A percentile compares a stretch with the other conserved stretches of the same genome.
phyloP scores from a whole-genome alignment of 2,797 vertebrate species.

The Megaceryle alcyon region DNA sequence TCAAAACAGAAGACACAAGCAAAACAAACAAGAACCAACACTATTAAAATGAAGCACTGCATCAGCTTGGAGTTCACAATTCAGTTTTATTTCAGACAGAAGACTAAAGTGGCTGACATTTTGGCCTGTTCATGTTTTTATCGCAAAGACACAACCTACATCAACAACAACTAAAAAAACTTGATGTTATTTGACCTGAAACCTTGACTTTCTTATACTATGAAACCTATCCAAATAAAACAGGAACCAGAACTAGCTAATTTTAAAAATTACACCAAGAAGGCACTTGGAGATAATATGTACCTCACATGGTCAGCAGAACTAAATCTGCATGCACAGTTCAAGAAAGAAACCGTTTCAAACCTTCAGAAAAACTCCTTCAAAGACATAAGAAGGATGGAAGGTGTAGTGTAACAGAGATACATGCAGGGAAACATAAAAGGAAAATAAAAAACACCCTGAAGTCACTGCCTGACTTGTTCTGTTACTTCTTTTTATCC shows the following conservation, averaged over 20 bases:
- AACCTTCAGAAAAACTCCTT: background rate
- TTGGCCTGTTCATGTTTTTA: constrained; percentile 42
- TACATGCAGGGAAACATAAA: constrained; percentile 3
- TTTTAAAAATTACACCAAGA: background rate
- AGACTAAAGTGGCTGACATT: constrained; percentile 51
- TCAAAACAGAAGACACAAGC: background rate
- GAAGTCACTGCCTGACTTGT: constrained; percentile 37
- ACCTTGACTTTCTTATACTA: background rate
- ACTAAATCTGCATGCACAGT: background rate
- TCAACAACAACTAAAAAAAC: background rate
- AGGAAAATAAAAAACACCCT: background rate
- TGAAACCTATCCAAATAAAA: background rate
- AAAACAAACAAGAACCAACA: constrained; percentile 23
- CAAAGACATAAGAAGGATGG: background rate
- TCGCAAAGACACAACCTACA: background rate
- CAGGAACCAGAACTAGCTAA: background rate
- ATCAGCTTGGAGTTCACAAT: constrained; percentile 41
- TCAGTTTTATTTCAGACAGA: constrained; percentile 57
- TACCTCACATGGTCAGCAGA: background rate
- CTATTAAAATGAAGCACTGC: constrained; percentile 60
- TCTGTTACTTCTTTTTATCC: constrained; percentile 42
- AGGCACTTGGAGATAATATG: background rate
- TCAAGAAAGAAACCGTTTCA: background rate
- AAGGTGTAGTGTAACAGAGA: background rate
- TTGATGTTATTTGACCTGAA: background rate